Evolutionary conservation across 2,888 invertebrate genomes (phyloP).

Genomic region (Lomographa bimaculata): DNA sequence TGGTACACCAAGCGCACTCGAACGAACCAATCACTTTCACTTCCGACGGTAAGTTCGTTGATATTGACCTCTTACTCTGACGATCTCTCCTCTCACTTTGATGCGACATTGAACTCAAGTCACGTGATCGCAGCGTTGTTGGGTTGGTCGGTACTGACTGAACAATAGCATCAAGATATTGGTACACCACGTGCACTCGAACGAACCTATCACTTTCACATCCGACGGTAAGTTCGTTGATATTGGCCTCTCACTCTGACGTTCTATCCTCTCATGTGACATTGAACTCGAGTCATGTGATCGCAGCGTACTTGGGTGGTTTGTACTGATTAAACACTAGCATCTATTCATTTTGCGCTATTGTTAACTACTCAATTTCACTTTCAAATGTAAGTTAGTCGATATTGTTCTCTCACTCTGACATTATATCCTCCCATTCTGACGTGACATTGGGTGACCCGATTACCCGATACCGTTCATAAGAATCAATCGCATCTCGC

Average conservation of each 20-base stretch:
- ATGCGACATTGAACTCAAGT: conserved; percentile 92
- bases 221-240: conserved; percentile 97
- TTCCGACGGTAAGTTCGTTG: conserved; percentile 95
- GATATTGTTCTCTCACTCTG: too few species aligned
- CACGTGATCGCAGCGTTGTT: conserved; percentile 94
- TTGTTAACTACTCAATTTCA: conserved; percentile 91
- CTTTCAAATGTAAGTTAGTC: conserved; percentile 96
- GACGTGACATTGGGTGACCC: too few species aligned
- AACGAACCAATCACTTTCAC: conserved; percentile 92
- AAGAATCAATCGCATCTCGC: too few species aligned
- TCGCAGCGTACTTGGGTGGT: conserved; percentile 94
- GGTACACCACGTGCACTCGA: conserved; percentile 85
- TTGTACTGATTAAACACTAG: conserved; percentile 91
- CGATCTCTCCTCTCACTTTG: conserved; percentile 90
- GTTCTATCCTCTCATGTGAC: conserved; percentile 88
- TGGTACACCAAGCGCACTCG: conserved; percentile 86
- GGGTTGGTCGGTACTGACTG: conserved; percentile 88
- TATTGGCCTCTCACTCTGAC: too few species aligned
- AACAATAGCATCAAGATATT: conserved; percentile 95
- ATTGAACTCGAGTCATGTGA: conserved; percentile 94
- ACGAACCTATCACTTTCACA: conserved; percentile 92
- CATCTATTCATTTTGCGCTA: conserved; percentile 90
- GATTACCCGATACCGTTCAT: too few species aligned
- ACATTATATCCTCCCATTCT: too few species aligned
- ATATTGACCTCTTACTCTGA: too few species aligned